A percentile compares a stretch with the other conserved stretches of the same genome.
Conservation (phyloP, 92 coral and sea anemone species). For the Porites rus region DNA sequence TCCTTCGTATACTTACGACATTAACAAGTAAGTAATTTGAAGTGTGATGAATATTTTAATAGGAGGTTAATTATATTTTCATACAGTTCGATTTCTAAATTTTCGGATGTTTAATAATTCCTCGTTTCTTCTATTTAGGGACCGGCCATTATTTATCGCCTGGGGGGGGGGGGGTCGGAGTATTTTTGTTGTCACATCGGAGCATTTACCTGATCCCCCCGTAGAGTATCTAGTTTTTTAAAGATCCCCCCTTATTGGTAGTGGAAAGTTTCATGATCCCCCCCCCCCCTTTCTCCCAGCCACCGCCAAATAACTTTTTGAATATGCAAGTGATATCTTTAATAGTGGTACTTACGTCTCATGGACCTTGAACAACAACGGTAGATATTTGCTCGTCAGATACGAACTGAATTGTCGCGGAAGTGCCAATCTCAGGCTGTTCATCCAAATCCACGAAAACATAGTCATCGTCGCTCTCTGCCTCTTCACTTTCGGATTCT, state of each 20-base stretch:
- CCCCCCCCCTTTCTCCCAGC: conserved; percentile 6
- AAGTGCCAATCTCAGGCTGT: conserved; percentile 12
- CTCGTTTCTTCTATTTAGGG: too few species aligned
- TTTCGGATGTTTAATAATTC: too few species aligned
- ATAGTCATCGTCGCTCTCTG: conserved; percentile 1
- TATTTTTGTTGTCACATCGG: conserved; percentile 23
- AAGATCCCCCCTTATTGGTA: conserved; percentile 13
- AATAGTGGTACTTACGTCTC: conserved; percentile 1
- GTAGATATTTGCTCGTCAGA: conserved; percentile 2
- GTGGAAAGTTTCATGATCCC: not conserved
- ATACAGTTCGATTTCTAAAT: too few species aligned
- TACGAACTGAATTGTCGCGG: conserved; percentile 17
- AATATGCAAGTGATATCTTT: too few species aligned
- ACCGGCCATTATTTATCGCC: not conserved
- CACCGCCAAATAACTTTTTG: conserved; percentile 11
- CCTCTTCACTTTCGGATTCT: conserved; percentile 5
- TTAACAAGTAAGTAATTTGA: too few species aligned
- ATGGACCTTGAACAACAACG: too few species aligned
- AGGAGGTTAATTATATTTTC: too few species aligned
- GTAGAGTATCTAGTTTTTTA: conserved; percentile 16
- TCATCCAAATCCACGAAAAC: conserved; percentile 14
- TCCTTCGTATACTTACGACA: too few species aligned
- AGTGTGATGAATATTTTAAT: too few species aligned
- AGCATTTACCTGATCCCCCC: conserved; percentile 28
- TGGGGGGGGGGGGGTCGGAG: conserved; percentile 22